These are phyloP conservation scores for Melanotaenia boesemani DNA, from an alignment of 2,797 vertebrate genomes.

Conservation along the genomic window DNA sequence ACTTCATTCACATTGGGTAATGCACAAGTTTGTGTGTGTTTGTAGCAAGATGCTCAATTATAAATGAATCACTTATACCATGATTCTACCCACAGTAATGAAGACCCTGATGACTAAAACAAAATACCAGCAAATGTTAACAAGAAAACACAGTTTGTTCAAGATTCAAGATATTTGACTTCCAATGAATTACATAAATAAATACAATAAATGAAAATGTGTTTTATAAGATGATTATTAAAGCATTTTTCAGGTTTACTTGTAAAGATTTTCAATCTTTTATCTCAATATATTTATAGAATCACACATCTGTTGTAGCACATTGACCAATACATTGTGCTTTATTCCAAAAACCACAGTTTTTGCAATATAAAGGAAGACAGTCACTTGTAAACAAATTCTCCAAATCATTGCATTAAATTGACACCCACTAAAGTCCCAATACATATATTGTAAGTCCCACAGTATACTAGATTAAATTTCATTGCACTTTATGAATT, in stretches of 20 bases:
- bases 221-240: neutral
- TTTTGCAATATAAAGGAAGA: neutral
- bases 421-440: neutral
- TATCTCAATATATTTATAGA: neutral
- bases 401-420: neutral
- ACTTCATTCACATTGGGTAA: slow-evolving; percentile 1
- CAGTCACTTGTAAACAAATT: neutral
- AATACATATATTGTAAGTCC: neutral
- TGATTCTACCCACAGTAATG: neutral
- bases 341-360: neutral
- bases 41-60: neutral
- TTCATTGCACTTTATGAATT: neutral
- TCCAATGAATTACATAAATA: neutral
- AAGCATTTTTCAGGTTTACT: slow-evolving; percentile 3
- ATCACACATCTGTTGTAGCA: neutral
- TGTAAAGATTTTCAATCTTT: neutral
- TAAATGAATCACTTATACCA: neutral
- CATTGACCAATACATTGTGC: neutral
- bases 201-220: neutral
- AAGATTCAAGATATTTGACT: neutral
- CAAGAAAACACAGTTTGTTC: neutral
- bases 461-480: neutral
- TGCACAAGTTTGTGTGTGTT: neutral
- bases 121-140: neutral
- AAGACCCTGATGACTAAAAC: slow-evolving; percentile 9